Conservation (phyloP, 92 coral and sea anemone genomes). For the Phymanthus crucifer region DNA sequence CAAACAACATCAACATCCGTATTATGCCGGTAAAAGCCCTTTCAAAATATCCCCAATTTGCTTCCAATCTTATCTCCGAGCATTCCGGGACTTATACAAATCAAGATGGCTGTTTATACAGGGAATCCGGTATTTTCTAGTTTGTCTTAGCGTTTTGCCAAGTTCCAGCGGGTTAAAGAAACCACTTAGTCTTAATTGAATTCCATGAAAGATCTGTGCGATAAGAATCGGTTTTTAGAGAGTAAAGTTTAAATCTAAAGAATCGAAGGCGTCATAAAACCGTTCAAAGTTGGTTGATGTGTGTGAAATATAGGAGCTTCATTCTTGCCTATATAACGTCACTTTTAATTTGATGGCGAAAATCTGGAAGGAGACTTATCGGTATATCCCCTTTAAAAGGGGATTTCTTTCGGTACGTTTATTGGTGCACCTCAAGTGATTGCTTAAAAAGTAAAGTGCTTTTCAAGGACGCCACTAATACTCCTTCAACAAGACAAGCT, state of each 20-base stretch:
- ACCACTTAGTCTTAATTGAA: constrained; percentile 4
- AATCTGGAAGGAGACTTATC: not conserved
- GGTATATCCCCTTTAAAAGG: not conserved
- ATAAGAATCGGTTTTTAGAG: not conserved
- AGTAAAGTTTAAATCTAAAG: not conserved
- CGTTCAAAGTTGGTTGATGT: not conserved
- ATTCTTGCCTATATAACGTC: not conserved
- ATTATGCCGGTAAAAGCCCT: not conserved
- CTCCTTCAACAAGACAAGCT: constrained; percentile 1
- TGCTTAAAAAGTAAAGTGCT: constrained; percentile 10
- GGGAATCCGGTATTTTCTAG: constrained; percentile 1
- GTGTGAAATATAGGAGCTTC: no score
- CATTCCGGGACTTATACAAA: not conserved
- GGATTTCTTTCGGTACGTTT: not conserved
- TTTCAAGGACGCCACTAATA: constrained; percentile 7
- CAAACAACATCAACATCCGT: not conserved
- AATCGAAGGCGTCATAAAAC: not conserved
- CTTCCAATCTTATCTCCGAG: not conserved
- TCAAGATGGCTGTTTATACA: constrained; percentile 13
- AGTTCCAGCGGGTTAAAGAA: not conserved
- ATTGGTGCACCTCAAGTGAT: not conserved
- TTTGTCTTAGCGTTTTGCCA: constrained; percentile 12
- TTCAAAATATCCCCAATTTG: not conserved
- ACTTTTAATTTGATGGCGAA: not conserved
- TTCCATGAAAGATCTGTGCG: not conserved